phyloP scores from a whole-genome alignment of 2,113 vertebrate species.

The Eulemur macaco region DNA sequence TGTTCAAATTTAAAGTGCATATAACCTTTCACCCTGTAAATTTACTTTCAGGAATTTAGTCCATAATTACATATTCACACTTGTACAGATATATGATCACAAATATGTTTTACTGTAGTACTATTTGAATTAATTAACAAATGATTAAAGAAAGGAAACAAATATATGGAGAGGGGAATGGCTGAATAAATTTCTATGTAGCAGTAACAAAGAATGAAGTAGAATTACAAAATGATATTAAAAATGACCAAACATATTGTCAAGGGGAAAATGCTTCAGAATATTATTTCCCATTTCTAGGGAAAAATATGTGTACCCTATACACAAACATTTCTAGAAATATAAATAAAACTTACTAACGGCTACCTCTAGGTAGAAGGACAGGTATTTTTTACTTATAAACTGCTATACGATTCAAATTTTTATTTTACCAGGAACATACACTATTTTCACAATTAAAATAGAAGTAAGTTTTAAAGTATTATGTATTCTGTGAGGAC shows the following conservation, averaged over 20 bases:
- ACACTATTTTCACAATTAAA: not conserved
- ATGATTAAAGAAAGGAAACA: not conserved
- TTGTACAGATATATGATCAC: not conserved
- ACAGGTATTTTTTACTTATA: not conserved
- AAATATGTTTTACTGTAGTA: not conserved
- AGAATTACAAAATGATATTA: not conserved
- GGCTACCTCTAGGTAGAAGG: not conserved
- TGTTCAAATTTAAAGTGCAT: slow-evolving; percentile 34
- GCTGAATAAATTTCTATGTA: not conserved
- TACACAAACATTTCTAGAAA: slow-evolving; percentile 7
- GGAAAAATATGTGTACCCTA: not conserved
- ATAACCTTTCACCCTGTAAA: not conserved
- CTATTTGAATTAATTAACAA: slow-evolving; percentile 18
- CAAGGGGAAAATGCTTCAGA: not conserved
- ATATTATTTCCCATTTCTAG: not conserved
- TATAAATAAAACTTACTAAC: not conserved
- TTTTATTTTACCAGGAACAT: not conserved
- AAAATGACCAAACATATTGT: not conserved
- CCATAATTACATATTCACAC: not conserved
- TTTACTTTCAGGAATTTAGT: slow-evolving; percentile 35
- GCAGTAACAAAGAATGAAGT: not conserved
- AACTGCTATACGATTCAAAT: not conserved
- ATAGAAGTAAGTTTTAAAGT: not conserved
- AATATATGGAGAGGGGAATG: not conserved
- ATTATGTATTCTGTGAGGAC: not conserved